A percentile compares a stretch with the other conserved stretches of the same genome.
Evolutionary conservation across 2,888 invertebrate genomes (phyloP).

Genomic region (Mamestra brassicae): DNA sequence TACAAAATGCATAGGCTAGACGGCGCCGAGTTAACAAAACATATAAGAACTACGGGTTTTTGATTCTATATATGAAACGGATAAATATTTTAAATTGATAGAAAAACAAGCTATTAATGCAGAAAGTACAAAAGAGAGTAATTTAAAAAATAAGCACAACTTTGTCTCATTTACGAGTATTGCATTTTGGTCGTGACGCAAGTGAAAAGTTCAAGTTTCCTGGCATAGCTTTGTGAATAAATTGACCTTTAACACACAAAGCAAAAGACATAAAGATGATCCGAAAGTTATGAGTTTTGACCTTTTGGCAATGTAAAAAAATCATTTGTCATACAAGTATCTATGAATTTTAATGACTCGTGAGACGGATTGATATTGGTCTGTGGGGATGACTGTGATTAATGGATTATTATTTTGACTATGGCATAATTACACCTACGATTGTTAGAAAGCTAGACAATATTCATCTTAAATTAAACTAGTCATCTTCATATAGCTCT

Average conservation of each 20-base stretch:
- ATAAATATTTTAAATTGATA: not conserved
- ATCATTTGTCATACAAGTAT: conserved; percentile 50
- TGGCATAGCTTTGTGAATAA: conserved; percentile 14
- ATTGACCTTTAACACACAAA: conserved; percentile 50
- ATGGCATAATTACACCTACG: conserved; percentile 3
- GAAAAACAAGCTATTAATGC: not conserved
- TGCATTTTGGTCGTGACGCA: conserved; percentile 26
- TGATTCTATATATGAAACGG: not conserved
- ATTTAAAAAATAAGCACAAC: not conserved
- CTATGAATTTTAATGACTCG: conserved; percentile 55
- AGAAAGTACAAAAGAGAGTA: not conserved
- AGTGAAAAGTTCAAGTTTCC: conserved; percentile 19
- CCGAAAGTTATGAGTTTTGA: conserved; percentile 44
- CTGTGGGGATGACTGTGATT: conserved; percentile 33
- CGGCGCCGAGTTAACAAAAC: conserved; percentile 7
- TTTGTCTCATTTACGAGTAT: not conserved
- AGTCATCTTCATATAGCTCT: not conserved
- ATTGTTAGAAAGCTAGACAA: conserved; percentile 2
- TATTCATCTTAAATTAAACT: not conserved
- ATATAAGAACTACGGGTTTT: conserved; percentile 1
- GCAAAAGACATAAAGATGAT: conserved; percentile 37
- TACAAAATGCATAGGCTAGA: conserved; percentile 43
- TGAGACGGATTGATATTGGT: conserved; percentile 33
- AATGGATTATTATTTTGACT: conserved; percentile 32
- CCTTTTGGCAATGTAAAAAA: conserved; percentile 46